Evolutionary conservation across 2,888 invertebrate species (phyloP), one percentile per base, ranked within the genome.

Genomic region (Mimachlamys varia): DNA sequence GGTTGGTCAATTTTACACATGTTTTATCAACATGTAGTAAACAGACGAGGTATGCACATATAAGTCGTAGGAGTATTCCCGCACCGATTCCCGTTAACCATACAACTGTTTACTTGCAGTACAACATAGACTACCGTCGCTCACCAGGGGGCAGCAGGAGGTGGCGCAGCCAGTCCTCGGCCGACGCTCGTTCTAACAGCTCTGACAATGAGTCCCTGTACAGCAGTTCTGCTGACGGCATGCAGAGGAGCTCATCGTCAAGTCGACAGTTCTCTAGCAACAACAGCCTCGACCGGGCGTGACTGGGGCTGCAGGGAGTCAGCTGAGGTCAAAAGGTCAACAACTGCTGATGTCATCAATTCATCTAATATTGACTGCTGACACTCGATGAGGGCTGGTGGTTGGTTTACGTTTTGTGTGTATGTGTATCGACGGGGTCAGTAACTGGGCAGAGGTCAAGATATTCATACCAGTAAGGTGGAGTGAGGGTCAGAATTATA

Each of bases 121-220:
- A 96, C 94, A 97, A 97, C 94, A 97, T 97, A 92, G 97, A 97
- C 94, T 97, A 97, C 95, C 93, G 95, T 89, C 93, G 93, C 22
- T 95, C 95, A 19, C 95, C 95, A 12, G 94, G 94, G 12, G 94
- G 94, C 19, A 94, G 93, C 58, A 91, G 93, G 89, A 91, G 93
- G 22, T 95, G 95, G 95, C 91, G 94, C 88, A 96, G 96, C 89
- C 96, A 97, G 88, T 95, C 92, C 88, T 93, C 94, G 90, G 94
- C 93, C 91, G 95, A 95, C 55, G 92, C 93, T 22, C 93, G 94
- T 38, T 93, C 94, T 87, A 89, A 88, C 53, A 93, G 94, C 90
- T 95, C 95, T 92, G 96, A 96, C 91, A 94, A 93, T 13, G 96
- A 96, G 87, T 95, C 95, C 13, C 94, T 94, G 91, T 94, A 94